Conservation (phyloP, 1,140 invertebrate genomes). For the Drosophila cardini region DNA sequence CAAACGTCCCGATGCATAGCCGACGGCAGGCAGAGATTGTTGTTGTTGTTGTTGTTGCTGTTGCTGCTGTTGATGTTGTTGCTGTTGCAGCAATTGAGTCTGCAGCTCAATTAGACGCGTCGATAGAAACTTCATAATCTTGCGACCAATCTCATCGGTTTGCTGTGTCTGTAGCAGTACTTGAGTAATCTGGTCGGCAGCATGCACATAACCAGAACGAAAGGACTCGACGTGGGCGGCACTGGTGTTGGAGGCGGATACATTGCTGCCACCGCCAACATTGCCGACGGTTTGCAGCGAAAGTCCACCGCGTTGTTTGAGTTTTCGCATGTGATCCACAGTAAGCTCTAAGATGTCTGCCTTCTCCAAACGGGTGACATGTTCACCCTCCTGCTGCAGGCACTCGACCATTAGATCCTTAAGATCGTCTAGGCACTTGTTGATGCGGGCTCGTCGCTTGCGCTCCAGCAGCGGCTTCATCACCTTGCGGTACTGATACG, state of each 20-base stretch:
- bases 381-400: conserved; percentile 94
- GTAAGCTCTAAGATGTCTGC: conserved; percentile 99
- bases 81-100: conserved; percentile 71
- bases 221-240: conserved; percentile 91
- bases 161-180: conserved; percentile 91
- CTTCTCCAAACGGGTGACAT: conserved; percentile 95
- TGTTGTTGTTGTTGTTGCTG: conserved; percentile 55
- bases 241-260: conserved; percentile 48
- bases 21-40: conserved; percentile 51
- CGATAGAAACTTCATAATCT: conserved; percentile 94
- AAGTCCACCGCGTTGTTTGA: conserved; percentile 86
- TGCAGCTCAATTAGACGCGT: conserved; percentile 89
- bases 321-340: conserved; percentile 95
- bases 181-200: conserved; percentile 95
- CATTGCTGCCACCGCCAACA: conserved; percentile 61
- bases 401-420: conserved; percentile 97
- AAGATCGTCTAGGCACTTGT: conserved; percentile 96
- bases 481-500: conserved; percentile 96
- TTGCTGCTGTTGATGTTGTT: conserved; percentile 59
- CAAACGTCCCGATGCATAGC: conserved; percentile 49
- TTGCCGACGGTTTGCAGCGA: conserved; percentile 83
- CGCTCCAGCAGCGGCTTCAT: conserved; percentile 98
- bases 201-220: conserved; percentile 95
- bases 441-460: conserved; percentile 96
- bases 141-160: conserved; percentile 91